Conservation (phyloP, 2,888 invertebrate species). For the Melanostoma scalare region DNA sequence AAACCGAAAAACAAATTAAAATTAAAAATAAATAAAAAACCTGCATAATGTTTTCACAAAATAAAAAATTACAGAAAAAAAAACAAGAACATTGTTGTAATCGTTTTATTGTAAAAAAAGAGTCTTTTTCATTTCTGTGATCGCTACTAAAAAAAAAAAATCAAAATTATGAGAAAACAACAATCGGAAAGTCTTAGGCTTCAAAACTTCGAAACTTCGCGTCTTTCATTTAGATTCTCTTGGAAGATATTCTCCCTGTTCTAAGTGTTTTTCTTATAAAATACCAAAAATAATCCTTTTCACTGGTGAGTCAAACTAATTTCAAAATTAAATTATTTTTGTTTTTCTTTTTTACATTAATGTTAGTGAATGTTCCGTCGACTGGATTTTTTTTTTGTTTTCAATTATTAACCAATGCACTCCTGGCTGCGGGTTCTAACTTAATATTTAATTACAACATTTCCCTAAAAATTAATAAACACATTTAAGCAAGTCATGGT, state of each 20-base stretch:
- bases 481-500: too few relatives aligned
- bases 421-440: slow-evolving; percentile 2
- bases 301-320: slow-evolving; percentile 8
- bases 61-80: slow-evolving; percentile 55
- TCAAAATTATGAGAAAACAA: slow-evolving; percentile 32
- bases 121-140: slow-evolving; percentile 41
- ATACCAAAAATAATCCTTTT: not conserved
- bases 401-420: slow-evolving; percentile 15
- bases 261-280: slow-evolving; percentile 6
- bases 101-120: slow-evolving; percentile 56
- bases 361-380: slow-evolving; percentile 27
- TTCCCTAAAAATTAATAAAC: too few relatives aligned
- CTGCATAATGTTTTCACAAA: slow-evolving; percentile 72
- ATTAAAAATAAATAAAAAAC: slow-evolving; percentile 54
- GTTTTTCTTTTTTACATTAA: not conserved
- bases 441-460: not conserved
- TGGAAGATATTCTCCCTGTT: too few relatives aligned
- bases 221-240: too few relatives aligned
- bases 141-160: slow-evolving; percentile 68
- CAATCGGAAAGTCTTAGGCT: slow-evolving; percentile 6
- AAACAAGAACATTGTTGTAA: slow-evolving; percentile 1
- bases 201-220: not conserved
- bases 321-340: slow-evolving; percentile 1
- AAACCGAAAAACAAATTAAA: slow-evolving; percentile 40
- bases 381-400: not conserved